Conservation (phyloP, 2,888 invertebrate genomes). For the Odiellus spinosus region DNA sequence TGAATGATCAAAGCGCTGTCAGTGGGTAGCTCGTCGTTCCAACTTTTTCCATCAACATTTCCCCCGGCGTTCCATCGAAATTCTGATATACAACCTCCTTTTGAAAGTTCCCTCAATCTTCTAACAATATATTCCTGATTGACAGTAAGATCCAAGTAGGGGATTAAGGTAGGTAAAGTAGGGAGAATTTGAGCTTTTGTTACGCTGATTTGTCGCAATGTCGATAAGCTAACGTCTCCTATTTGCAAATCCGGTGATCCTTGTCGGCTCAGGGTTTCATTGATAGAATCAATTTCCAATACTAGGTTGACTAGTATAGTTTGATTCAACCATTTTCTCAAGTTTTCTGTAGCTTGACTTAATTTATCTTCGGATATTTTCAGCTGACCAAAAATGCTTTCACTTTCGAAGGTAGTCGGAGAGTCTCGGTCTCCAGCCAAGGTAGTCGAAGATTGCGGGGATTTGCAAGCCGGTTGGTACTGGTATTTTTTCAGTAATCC, state of each 20-base stretch:
- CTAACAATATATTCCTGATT: slow-evolving; percentile 74
- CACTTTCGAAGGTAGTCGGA: too few species aligned
- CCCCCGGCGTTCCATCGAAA: slow-evolving; percentile 78
- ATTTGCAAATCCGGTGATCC: slow-evolving; percentile 37
- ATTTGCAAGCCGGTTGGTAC: too few species aligned
- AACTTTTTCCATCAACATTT: slow-evolving; percentile 46
- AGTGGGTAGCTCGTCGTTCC: slow-evolving; percentile 69
- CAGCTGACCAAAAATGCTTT: too few species aligned
- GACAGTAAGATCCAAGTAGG: slow-evolving; percentile 61
- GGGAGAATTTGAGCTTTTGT: slow-evolving; percentile 41
- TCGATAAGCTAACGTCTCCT: slow-evolving; percentile 46
- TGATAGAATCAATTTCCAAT: slow-evolving; percentile 52
- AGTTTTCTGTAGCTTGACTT: too few species aligned
- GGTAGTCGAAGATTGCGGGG: too few species aligned
- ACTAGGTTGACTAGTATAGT: slow-evolving; percentile 62
- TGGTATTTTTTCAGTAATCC: too few species aligned
- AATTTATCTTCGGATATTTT: too few species aligned
- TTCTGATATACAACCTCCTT: slow-evolving; percentile 71
- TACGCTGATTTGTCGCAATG: slow-evolving; percentile 51
- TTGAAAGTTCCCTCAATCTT: slow-evolving; percentile 55
- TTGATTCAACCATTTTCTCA: slow-evolving; percentile 58
- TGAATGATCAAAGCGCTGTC: slow-evolving; percentile 76
- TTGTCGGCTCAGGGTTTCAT: slow-evolving; percentile 49
- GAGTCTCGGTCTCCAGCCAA: too few species aligned
- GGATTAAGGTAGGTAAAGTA: slow-evolving; percentile 45